Evolutionary conservation across 2,888 invertebrate species (phyloP).

Genomic region (Orchestes rusci): DNA sequence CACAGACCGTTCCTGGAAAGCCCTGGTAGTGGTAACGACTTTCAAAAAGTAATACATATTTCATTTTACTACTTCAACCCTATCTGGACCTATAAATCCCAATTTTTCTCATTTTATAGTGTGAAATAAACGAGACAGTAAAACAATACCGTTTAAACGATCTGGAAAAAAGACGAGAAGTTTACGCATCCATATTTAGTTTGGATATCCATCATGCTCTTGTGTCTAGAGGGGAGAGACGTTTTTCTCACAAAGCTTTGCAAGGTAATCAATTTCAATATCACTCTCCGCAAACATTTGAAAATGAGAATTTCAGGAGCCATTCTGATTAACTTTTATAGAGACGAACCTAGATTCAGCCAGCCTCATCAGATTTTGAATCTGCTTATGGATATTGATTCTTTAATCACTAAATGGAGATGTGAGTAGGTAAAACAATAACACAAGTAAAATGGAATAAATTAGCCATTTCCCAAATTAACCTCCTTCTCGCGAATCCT

Average conservation of each 20-base stretch:
- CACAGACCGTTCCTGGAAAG: too few species aligned
- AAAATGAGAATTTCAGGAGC: conserved; percentile 52
- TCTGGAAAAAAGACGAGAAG: conserved; percentile 70
- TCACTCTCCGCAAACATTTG: too few species aligned
- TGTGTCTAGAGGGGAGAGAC: conserved; percentile 76
- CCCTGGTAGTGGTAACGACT: too few species aligned
- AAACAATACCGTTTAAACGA: conserved; percentile 63
- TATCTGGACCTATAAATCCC: not conserved
- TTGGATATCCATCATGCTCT: conserved; percentile 75
- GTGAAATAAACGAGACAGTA: conserved; percentile 31
- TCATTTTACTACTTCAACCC: too few species aligned
- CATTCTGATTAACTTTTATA: conserved; percentile 94
- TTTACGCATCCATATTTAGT: conserved; percentile 87
- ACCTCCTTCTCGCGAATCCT: too few species aligned
- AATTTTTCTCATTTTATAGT: conserved; percentile 24
- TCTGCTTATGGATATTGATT: conserved; percentile 95
- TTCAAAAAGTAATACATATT: too few species aligned
- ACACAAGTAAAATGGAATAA: not conserved
- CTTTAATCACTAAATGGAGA: conserved; percentile 97
- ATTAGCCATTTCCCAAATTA: not conserved
- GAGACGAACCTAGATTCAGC: conserved; percentile 95
- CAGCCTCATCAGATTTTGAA: conserved; percentile 95
- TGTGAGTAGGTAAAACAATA: conserved; percentile 65
- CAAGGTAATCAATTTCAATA: conserved; percentile 52
- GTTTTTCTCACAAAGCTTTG: conserved; percentile 84